Evolutionary conservation across 2,797 vertebrate genomes (phyloP).

Genomic region (Sitta carolinensis): DNA sequence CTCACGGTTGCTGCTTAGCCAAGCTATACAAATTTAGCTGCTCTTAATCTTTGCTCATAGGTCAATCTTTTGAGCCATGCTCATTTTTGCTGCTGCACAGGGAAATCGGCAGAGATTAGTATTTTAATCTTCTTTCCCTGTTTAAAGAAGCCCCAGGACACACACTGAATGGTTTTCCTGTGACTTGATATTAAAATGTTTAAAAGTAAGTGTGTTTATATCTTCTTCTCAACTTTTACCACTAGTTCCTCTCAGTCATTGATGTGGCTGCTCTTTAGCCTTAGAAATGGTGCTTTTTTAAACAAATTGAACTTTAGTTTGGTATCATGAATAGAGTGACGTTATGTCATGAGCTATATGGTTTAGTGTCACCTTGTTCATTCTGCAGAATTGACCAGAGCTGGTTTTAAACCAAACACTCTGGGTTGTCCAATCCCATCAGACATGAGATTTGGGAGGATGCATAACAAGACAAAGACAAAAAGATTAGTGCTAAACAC

Average conservation of each 20-base stretch:
- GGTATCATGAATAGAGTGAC: not conserved
- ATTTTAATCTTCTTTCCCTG: conserved; percentile 54
- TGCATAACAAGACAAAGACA: not conserved
- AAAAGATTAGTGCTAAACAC: not conserved
- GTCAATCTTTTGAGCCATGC: not conserved
- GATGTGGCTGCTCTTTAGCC: not conserved
- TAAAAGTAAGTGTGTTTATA: not conserved
- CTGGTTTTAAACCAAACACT: not conserved
- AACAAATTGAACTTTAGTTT: not conserved
- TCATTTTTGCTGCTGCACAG: conserved; percentile 27
- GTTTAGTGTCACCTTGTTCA: not conserved
- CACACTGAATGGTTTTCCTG: not conserved
- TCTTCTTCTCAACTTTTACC: not conserved
- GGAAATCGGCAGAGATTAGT: conserved; percentile 18
- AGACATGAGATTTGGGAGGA: not conserved
- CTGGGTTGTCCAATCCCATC: not conserved
- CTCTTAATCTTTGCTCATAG: conserved; percentile 44
- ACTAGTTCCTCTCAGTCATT: not conserved
- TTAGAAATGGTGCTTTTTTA: not conserved
- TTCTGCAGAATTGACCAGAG: not conserved
- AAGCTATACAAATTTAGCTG: conserved; percentile 34
- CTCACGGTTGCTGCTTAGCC: not conserved
- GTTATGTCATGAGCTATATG: not conserved
- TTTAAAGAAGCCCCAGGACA: conserved; percentile 41
- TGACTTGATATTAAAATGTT: not conserved